Percentiles rank a stretch among this genome's conserved stretches.
These are phyloP conservation scores for Meloidogyne exigua DNA, from an alignment of 1,140 invertebrate genomes.

Conservation along the genomic window DNA sequence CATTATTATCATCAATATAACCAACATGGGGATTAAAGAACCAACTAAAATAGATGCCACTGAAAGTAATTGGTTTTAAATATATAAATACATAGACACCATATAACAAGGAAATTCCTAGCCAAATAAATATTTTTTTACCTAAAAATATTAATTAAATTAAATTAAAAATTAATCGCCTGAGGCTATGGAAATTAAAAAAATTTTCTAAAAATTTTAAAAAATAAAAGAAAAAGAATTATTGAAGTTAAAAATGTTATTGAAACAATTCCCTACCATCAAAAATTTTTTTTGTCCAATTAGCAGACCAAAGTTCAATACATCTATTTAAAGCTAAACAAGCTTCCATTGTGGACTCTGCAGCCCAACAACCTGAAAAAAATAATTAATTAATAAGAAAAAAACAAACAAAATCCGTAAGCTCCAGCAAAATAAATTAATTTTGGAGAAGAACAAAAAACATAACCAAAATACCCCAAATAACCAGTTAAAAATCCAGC, in stretches of 20 bases:
- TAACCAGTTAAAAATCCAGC: not conserved
- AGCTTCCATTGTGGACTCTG: slow-evolving; percentile 3
- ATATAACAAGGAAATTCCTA: not conserved
- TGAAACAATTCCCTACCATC: not conserved
- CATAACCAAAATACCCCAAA: slow-evolving; percentile 9
- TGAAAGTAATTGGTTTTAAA: slow-evolving; percentile 18
- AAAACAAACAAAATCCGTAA: slow-evolving; percentile 11
- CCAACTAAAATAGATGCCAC: slow-evolving; percentile 26
- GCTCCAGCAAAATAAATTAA: slow-evolving; percentile 18
- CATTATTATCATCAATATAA: slow-evolving; percentile 21
- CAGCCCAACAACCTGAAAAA: slow-evolving; percentile 18
- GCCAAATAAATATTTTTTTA: not conserved
- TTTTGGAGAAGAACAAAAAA: slow-evolving; percentile 9
- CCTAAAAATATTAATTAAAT: not conserved
- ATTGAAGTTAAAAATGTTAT: too few relatives aligned
- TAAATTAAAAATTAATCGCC: too few relatives aligned
- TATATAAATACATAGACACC: not conserved
- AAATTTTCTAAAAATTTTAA: too few relatives aligned
- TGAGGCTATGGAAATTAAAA: too few relatives aligned
- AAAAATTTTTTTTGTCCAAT: slow-evolving; percentile 7
- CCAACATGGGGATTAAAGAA: slow-evolving; percentile 24
- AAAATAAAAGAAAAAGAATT: too few relatives aligned
- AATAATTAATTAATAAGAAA: not conserved
- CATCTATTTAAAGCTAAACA: slow-evolving; percentile 31
- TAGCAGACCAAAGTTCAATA: not conserved